Percentiles rank a stretch among this genome's conserved stretches.
Evolutionary conservation across 2,888 invertebrate species (phyloP).

Genomic region (Boloria euphrosyne): DNA sequence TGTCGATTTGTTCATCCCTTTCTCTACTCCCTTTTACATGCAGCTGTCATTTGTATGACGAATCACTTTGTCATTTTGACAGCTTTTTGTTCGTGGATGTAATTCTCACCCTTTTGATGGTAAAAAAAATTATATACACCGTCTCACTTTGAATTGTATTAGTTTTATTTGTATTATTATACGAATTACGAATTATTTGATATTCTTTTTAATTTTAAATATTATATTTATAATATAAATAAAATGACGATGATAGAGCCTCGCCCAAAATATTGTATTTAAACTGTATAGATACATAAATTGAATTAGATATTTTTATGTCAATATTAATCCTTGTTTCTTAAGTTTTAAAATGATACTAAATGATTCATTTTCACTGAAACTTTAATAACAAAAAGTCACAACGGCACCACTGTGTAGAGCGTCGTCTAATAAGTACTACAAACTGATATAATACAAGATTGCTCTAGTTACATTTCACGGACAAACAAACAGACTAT

Average conservation of each 20-base stretch:
- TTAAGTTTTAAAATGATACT: too few species aligned
- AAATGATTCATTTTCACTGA: too few species aligned
- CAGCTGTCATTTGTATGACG: constrained; percentile 78
- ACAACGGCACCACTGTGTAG: too few species aligned
- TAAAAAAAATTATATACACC: constrained; percentile 37
- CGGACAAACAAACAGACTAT: constrained; percentile 40
- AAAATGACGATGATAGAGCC: too few species aligned
- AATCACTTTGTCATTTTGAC: constrained; percentile 80
- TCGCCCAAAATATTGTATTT: too few species aligned
- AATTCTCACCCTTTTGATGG: constrained; percentile 73
- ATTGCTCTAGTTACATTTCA: constrained; percentile 28
- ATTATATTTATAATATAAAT: too few species aligned
- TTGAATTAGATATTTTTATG: too few species aligned
- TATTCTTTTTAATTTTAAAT: neutral
- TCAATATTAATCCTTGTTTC: too few species aligned
- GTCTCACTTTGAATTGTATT: constrained; percentile 5
- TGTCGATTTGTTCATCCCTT: constrained; percentile 53
- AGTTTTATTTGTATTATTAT: neutral
- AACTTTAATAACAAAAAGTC: too few species aligned
- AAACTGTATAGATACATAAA: too few species aligned
- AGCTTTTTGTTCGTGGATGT: constrained; percentile 68
- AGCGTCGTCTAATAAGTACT: neutral
- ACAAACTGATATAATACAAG: constrained; percentile 1
- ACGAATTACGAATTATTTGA: too few species aligned
- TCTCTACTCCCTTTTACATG: constrained; percentile 50